Evolutionary conservation across 2,113 vertebrate genomes (phyloP), one percentile per base, ranked within the genome.

Genomic region (Atrichornis clamosus): DNA sequence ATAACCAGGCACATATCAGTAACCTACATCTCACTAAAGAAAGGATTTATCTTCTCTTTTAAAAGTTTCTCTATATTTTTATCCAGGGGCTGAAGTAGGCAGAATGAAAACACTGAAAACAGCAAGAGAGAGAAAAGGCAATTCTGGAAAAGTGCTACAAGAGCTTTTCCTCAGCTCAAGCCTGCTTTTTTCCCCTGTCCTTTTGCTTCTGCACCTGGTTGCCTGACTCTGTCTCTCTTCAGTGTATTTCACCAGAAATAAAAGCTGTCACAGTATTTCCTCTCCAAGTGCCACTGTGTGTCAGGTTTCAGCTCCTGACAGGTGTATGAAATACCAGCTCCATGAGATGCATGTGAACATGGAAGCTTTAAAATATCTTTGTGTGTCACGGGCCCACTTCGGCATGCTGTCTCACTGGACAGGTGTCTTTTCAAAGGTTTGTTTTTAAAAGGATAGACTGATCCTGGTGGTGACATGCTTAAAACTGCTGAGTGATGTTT

Each of bases 1-100:
- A 92, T 83, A 95, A 85, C 76, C 53, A 93, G 79, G 33, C 75
- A 89, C 41, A 44, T 88, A 96, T 96, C 90, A 78, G 47, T 96
- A 91, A 93, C 88, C 83, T 88, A 85, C 79, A 91, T 90, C 75
- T 91, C 85, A 64, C 68, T 93, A 86, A 77, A 86, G 60, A 77
- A 93, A 70, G 75, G 79, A 86, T 93, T 95, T 92, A 74, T 93
- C 58, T 79, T 70, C 75, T 85, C 59, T 65, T 95, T 91, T 92
- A 72, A 91, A 90, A 90, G 72, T 17, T 85, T 94, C n/a, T 94
- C 59, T 93, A 7, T 87, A 80, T 85, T 91, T 95, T 94, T 86
- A 63, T 86, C 82, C 47, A 37, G 39, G 13, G 52, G 56, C 68
- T 94, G 78, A 92, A 91, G 63, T 7, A 81, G 65, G 53, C 64